These are phyloP conservation scores for Scomber colias DNA, from an alignment of 2,113 vertebrate species.

Conservation along the genomic window DNA sequence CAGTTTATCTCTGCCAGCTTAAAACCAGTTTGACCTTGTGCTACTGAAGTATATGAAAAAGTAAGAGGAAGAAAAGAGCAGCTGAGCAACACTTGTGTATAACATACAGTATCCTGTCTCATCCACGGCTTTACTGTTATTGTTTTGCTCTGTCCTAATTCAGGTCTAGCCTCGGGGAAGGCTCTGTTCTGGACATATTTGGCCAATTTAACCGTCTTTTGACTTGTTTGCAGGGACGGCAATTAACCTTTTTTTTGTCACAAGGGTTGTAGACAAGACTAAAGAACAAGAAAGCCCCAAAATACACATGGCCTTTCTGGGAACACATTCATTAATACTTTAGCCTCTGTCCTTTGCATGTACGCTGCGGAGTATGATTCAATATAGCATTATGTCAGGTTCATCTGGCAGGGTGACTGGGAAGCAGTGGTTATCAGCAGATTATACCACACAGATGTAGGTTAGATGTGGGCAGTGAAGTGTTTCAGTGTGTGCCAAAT, in stretches of 20 bases:
- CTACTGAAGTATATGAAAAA: not conserved
- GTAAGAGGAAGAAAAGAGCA: not conserved
- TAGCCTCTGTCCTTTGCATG: constrained; percentile 24
- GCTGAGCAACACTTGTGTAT: not conserved
- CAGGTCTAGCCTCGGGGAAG: constrained; percentile 38
- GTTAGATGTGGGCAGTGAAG: not conserved
- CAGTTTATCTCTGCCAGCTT: no score
- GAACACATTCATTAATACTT: constrained; percentile 43
- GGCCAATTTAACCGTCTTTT: constrained; percentile 54
- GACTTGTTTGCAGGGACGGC: constrained; percentile 47
- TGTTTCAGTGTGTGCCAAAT: not conserved
- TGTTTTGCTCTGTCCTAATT: constrained; percentile 52
- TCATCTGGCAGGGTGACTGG: constrained; percentile 44
- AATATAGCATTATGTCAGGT: constrained; percentile 45
- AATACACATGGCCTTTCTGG: constrained; percentile 22
- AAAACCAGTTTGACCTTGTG: not conserved
- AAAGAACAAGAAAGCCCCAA: not conserved
- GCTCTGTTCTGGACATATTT: constrained; percentile 55
- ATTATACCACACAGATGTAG: constrained; percentile 12
- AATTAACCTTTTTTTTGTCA: constrained; percentile 72
- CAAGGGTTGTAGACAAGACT: constrained; percentile 15
- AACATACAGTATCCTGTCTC: not conserved
- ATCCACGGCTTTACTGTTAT: constrained; percentile 4
- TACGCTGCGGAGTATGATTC: constrained; percentile 25
- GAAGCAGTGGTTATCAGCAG: constrained; percentile 28